Conservation (phyloP, 2,888 invertebrate genomes). For the Mystacides longicornis region DNA sequence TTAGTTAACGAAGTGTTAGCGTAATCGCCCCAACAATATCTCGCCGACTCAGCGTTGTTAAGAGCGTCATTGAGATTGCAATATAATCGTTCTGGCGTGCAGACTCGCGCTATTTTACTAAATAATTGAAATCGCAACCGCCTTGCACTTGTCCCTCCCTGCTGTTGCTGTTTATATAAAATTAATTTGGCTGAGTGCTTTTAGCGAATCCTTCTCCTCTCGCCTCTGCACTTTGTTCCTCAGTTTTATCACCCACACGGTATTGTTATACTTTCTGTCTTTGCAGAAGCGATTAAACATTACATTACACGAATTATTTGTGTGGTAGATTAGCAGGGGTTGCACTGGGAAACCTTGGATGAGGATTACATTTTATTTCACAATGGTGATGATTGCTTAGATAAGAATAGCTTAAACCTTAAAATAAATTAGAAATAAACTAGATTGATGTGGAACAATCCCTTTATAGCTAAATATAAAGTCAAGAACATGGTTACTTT, state of each 20-base stretch:
- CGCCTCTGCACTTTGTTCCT: neutral
- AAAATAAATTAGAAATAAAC: too few species aligned
- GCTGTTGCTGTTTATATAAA: conserved; percentile 13
- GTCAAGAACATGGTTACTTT: too few species aligned
- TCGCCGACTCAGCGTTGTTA: neutral
- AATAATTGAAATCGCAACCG: conserved; percentile 11
- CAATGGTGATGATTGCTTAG: too few species aligned
- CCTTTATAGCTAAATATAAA: too few species aligned
- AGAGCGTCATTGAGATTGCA: neutral
- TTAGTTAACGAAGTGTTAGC: neutral
- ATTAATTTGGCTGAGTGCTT: conserved; percentile 19
- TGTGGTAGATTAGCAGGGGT: too few species aligned
- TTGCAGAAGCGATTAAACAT: too few species aligned
- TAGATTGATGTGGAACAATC: too few species aligned
- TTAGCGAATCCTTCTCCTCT: neutral
- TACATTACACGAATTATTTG: too few species aligned
- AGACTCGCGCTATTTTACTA: conserved; percentile 1
- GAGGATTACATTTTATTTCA: too few species aligned
- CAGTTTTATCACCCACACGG: neutral
- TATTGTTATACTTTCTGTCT: too few species aligned
- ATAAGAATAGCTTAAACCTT: too few species aligned
- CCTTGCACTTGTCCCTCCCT: neutral
- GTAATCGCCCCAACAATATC: neutral
- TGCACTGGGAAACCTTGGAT: too few species aligned
- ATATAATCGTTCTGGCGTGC: neutral